Evolutionary conservation across 2,888 invertebrate genomes (phyloP).

Genomic region (Erebia ligea): DNA sequence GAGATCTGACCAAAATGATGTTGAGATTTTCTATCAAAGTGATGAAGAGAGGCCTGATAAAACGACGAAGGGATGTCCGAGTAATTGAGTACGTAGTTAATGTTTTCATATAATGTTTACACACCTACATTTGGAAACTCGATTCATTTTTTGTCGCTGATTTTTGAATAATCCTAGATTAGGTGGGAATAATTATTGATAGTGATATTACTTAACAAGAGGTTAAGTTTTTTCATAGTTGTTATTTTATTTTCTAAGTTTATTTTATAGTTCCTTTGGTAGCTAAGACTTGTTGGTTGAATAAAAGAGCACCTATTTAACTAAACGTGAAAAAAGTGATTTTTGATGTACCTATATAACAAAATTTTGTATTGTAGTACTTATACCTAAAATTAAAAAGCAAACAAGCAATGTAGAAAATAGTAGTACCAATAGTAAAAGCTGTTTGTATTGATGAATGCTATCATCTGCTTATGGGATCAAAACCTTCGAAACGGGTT

Average conservation of each 20-base stretch:
- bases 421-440: constrained; percentile 15
- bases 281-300: constrained; percentile 11
- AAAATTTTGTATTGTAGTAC: constrained; percentile 13
- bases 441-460: constrained; percentile 16
- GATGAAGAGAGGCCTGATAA: constrained; percentile 16
- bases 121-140: constrained; percentile 14
- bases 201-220: constrained; percentile 13
- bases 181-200: constrained; percentile 14
- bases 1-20: constrained; percentile 16
- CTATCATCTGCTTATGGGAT: constrained; percentile 16
- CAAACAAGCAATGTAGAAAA: constrained; percentile 13
- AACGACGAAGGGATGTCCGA: constrained; percentile 12
- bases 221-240: constrained; percentile 9
- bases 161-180: constrained; percentile 14
- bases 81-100: constrained; percentile 12
- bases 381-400: constrained; percentile 12
- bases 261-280: constrained; percentile 12
- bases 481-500: constrained; percentile 15
- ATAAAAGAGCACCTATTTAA: constrained; percentile 11
- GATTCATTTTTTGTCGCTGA: constrained; percentile 13
- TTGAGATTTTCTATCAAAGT: constrained; percentile 15
- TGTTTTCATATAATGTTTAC: constrained; percentile 11
- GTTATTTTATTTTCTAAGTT: constrained; percentile 5
- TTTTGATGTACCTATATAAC: constrained; percentile 10
- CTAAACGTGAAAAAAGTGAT: constrained; percentile 13